Base-by-base conservation (phyloP, 2,113 vertebrate species). In the Dermatemys mawii region DNA sequence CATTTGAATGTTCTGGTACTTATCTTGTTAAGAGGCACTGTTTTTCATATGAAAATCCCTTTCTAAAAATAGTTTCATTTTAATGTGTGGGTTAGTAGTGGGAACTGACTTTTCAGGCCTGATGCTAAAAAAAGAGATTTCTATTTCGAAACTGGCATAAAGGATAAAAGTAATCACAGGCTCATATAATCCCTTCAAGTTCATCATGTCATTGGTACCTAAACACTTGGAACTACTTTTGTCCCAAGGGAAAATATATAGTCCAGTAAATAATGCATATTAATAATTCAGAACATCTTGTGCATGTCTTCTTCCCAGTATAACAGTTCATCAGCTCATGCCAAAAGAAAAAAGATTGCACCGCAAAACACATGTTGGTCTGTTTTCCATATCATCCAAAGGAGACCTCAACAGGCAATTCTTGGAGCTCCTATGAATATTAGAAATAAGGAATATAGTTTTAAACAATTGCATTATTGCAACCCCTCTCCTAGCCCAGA, bases 301-400 rank as follows among this genome's bases (percentile, higher is more conserved):
- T 87, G 82, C 88, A 44, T 91, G 81, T 78, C 89, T 95, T 87
- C 83, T 93, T 92, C 70, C 90, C 81, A 75, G 2, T 50, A 24
- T 80, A 84, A 92, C 63, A 89, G 63, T 83, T 38, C 73, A 89
- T 93, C 87, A 84, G 75, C 88, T 97, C 86, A 75, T 90, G 44
- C 90, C 91, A 38, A 83, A 48, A 89, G 91, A 90, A 84, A 95
- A 44, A 70, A 70, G n/a, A 70, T 22, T 38, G n/a, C n/a, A 46
- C 41, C 5, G 12, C 41, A 46, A 44, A 76, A 93, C 94, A 94
- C 88, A 75, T 82, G 78, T 79, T 90, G 86, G 90, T 95, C 91
- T 96, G 73, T 86, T 97, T 95, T 81, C 93, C 91, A 92, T 96
- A 93, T 94, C 95, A 93, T 86, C 88, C 94, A 86, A 16, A 89